Evolutionary conservation across 1,140 invertebrate genomes (phyloP), one percentile per base, ranked within the genome.

Genomic region (Drosophila mauritiana): DNA sequence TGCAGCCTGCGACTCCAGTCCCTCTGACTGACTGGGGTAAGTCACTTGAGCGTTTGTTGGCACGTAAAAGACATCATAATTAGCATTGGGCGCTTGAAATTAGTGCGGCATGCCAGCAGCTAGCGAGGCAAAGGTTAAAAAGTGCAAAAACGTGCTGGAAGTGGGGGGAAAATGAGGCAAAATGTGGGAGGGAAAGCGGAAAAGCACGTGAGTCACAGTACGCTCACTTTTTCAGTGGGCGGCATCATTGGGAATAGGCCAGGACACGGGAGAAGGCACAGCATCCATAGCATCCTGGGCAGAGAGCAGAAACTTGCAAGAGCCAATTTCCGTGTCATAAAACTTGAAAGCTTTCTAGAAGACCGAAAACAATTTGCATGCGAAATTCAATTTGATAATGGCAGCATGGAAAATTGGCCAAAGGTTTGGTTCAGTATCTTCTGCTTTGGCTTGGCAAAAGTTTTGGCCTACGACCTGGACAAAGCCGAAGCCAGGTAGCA

Each of bases 21-120:
- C 13, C 37, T 39, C 37, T 13, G 11, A 13, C 13, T 13, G 45
- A 46, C 59, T 61, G 49, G 68, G 67, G 64, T 53, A 79, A 84
- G 72, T 88, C 80, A 78, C 83, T 88, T 89, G 76, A 83, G 78
- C 83, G 80, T 80, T 89, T 88, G 80, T 78, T 88, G 84, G 80
- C 84, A 88, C 84, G 84, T 88, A 88, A 88, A 88, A 88, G 84
- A 88, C 84, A 89, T 89, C 84, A 89, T 89, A 89, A 89, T 89
- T 89, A 89, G 84, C 83, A 78, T 67, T 83, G 77, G 64, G 61
- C 59, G 73, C 73, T 74, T 58, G 54, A 75, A 82, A 86, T 83
- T 86, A 82, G 82, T 69, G 53, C 52, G 78, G 55, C 63, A 59
- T 49, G 70, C 73, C 53, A 56, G 43, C 53, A 56, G 43, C 43